Base-by-base conservation (phyloP, 1,140 invertebrate genomes). In the Drosophila auraria region DNA sequence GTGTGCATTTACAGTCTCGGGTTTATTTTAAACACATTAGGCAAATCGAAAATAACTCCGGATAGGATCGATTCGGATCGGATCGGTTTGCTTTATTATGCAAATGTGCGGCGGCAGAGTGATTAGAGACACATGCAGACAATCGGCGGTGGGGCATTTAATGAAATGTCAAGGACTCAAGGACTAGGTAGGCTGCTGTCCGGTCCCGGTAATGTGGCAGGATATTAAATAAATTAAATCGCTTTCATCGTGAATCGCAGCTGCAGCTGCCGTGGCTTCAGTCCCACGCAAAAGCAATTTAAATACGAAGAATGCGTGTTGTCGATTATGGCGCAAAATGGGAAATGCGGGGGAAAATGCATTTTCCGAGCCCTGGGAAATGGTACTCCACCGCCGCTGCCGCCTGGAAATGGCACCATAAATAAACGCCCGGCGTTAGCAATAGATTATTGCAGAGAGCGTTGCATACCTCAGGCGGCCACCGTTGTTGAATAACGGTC, bases 191-290 rank as follows among this genome's bases (percentile, higher is more conserved):
- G 74, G 45, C 82, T 56, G 33, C 51, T 68, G 68, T 56, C 65
- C 44, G 47, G 57, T 57, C 42, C 40, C 54, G 64, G 71, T 81
- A 84, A 82, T 90, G 58, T 57, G 70, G 49, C 70, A 53, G 68
- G 86, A 90, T 87, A 90, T 90, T 87, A 84, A 75, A 84, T 90
- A 75, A 90, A 87, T 87, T 80, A 87, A 82, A 81, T 65, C 80
- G 61, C 75, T 83, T 83, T 66, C 14, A 47, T 40, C 36, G 38
- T 50, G 64, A 83, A 76, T 59, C 57, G 70, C 65, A 45, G 57
- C 60, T 53, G 63, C 54, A 78, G 50, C 62, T 49, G 61, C 59
- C 64, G 49, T 81, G 9, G 8, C 9, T 4, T 11, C 84, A 72
- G 83, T 57, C 77, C 80, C 83, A 87, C 84, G 84, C 80, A 70